Percentiles rank a stretch among this genome's conserved stretches.
phyloP scores from a whole-genome alignment of 2,888 invertebrate genomes.

The Heliconius cydno region DNA sequence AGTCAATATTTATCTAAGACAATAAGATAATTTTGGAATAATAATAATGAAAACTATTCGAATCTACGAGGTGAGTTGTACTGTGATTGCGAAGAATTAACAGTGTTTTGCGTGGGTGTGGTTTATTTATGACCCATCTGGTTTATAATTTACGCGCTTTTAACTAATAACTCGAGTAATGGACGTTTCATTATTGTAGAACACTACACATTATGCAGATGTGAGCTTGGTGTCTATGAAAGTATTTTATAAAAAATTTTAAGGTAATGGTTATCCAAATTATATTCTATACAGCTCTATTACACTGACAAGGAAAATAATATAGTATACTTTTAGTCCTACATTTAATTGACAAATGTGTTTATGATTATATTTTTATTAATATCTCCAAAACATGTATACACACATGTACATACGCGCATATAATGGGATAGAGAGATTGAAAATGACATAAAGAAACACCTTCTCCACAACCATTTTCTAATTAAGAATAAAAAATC shows the following conservation, averaged over 20 bases:
- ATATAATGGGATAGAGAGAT: too few species aligned
- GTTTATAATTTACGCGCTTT: conserved; percentile 41
- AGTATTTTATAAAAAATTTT: background rate
- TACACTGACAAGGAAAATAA: background rate
- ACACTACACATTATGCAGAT: too few species aligned
- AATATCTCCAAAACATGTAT: too few species aligned
- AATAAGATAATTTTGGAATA: conserved; percentile 2
- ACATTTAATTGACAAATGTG: too few species aligned
- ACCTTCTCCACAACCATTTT: background rate
- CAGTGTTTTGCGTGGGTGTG: conserved; percentile 39
- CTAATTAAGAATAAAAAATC: background rate
- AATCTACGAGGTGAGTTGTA: conserved; percentile 23
- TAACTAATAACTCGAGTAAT: conserved; percentile 35
- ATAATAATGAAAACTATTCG: background rate
- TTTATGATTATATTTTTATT: background rate
- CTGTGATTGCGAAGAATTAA: conserved; percentile 33
- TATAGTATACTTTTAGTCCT: background rate
- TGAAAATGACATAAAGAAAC: background rate
- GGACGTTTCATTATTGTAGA: conserved; percentile 33
- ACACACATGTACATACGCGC: too few species aligned
- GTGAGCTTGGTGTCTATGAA: background rate
- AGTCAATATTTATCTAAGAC: background rate
- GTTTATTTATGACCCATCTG: conserved; percentile 45
- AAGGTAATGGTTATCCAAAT: background rate
- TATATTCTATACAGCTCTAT: background rate